Conservation (phyloP, 2,113 vertebrate species). For the Epinephelus cyanopodus region DNA sequence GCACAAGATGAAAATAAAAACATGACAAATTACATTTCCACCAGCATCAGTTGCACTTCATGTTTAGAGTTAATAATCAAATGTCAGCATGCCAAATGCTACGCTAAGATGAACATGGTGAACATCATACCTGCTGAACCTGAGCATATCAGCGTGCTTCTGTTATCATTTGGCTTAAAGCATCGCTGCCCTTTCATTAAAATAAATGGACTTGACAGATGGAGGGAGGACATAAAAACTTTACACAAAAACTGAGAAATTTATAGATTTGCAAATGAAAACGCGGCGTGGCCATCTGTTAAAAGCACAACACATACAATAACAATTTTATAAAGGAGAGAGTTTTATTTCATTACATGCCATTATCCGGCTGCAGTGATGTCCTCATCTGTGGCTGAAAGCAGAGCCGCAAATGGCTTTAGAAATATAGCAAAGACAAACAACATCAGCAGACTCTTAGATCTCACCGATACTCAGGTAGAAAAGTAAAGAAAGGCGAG, state of each 20-base stretch:
- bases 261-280: neutral
- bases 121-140: neutral
- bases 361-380: conserved; percentile 8
- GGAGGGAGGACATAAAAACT: neutral
- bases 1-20: too few species aligned
- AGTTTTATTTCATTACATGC: neutral
- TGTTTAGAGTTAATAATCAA: neutral
- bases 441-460: conserved; percentile 16
- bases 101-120: neutral
- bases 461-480: conserved; percentile 30
- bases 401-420: conserved; percentile 30
- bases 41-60: neutral
- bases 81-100: neutral
- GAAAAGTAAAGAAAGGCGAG: conserved; percentile 46
- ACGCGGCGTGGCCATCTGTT: neutral
- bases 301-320: neutral
- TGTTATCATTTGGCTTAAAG: neutral
- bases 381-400: conserved; percentile 1
- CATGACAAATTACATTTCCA: neutral
- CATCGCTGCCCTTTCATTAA: neutral
- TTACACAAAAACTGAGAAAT: neutral
- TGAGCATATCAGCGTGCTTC: neutral
- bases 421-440: conserved; percentile 50
- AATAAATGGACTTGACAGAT: neutral
- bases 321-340: neutral